phyloP scores from a whole-genome alignment of 1,140 invertebrate genomes.

The Streblospio benedicti region DNA sequence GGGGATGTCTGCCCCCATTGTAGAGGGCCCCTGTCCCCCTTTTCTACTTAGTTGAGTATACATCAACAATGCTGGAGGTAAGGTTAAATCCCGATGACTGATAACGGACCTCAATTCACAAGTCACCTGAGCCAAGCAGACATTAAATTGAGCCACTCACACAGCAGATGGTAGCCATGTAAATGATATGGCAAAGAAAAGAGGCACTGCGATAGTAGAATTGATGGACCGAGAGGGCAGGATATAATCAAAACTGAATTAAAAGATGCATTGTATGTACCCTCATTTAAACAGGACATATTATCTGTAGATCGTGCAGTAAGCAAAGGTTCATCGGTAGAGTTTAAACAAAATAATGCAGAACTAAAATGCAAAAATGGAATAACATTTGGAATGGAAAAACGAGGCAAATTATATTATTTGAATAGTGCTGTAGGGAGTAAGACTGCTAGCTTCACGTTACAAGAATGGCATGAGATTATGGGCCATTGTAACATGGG shows the following conservation, averaged over 20 bases:
- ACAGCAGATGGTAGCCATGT: constrained; percentile 7
- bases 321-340: background rate
- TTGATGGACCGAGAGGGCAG: constrained; percentile 12
- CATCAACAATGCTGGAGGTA: too few relatives aligned
- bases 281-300: constrained; percentile 5
- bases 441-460: background rate
- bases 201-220: constrained; percentile 10
- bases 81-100: too few relatives aligned
- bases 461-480: background rate
- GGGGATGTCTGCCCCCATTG: too few relatives aligned
- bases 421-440: background rate
- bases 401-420: background rate
- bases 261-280: constrained; percentile 18
- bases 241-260: too few relatives aligned
- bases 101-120: too few relatives aligned
- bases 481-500: background rate
- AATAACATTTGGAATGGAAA: background rate
- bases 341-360: background rate
- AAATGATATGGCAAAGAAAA: constrained; percentile 3
- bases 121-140: constrained; percentile 12
- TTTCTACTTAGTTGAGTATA: too few relatives aligned
- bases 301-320: background rate
- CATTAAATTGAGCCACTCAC: constrained; percentile 17
- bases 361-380: background rate
- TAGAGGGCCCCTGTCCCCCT: too few relatives aligned